Base-by-base conservation (phyloP, 2,113 vertebrate species). In the Sphyrna mokarran region DNA sequence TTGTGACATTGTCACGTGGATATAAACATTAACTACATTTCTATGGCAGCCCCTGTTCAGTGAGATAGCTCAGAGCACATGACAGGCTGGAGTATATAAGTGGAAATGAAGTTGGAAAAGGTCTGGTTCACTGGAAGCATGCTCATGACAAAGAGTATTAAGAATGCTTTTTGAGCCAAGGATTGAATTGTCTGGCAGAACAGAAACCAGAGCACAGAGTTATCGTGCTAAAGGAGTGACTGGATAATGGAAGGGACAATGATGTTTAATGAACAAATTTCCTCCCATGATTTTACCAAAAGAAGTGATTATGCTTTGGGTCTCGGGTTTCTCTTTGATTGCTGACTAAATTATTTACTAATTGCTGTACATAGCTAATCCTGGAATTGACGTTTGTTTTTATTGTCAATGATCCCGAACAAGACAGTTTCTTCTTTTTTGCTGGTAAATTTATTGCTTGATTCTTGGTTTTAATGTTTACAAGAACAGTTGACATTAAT, bases 401-500 rank as follows among this genome's bases (percentile, higher is more conserved):
- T 66, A 23, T 94, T 94, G 91, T 70, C 37, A 69, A 37, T 94
- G 91, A 94, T 94, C 91, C 66, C 13, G 18, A 43, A 37, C 66
- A 68, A 94, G 33, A 26, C 37, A 5, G 48, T 29, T 89, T 90
- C 54, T 94, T 66, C 33, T 83, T 87, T 61, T 61, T 40, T 43
- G 2, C 91, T 13, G 91, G 18, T 37, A 94, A 94, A 70, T 69
- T 94, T 94, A 94, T 94, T 94, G 91, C 91, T 70, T 40, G 40
- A 43, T 94, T 94, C 91, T 66, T 94, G 91, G 66, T 23, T 94
- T 94, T 94, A 94, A 94, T 94, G 91, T 94, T 94, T 94, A 43
- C 63, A 68, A 94, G 26, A 94, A 26, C 91, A 94, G 91, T 70
- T 69, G 66, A 94, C 91, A 94, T 94, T 69, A 70, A 70, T 94